phyloP scores from a whole-genome alignment of 2,113 vertebrate genomes.

The Microtus ochrogaster region DNA sequence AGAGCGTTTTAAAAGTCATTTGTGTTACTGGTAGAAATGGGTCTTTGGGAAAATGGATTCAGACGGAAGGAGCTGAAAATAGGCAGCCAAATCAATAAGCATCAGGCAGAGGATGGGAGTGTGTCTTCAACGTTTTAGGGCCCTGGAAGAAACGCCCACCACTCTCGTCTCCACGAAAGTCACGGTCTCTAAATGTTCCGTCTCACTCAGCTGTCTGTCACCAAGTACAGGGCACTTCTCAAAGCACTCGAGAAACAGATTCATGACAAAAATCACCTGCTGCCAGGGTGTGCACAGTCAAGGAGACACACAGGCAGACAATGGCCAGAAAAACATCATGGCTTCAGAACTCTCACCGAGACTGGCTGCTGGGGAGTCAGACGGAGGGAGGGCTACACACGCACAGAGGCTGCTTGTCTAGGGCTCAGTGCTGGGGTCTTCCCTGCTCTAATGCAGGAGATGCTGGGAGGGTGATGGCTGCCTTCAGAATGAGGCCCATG shows the following conservation, averaged over 20 bases:
- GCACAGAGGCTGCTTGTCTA: background rate
- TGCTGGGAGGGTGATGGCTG: fast-evolving
- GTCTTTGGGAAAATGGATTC: background rate
- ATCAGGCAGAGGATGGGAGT: background rate
- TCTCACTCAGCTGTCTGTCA: background rate
- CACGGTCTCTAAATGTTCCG: fast-evolving
- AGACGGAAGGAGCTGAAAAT: background rate
- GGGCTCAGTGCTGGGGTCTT: no score
- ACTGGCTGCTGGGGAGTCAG: background rate
- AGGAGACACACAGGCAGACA: background rate
- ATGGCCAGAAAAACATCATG: background rate
- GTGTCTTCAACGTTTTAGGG: background rate
- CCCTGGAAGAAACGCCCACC: background rate
- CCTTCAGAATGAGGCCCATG: background rate
- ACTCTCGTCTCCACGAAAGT: background rate
- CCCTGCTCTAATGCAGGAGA: fast-evolving
- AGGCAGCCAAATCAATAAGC: no score
- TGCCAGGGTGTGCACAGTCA: background rate
- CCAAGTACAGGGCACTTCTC: no score
- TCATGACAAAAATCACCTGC: background rate
- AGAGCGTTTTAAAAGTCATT: background rate
- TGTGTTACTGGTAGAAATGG: background rate
- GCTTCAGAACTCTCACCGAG: background rate
- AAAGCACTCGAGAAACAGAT: background rate
- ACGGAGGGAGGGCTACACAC: background rate